Evolutionary conservation across 1,140 invertebrate genomes (phyloP).

Genomic region (Mya arenaria): DNA sequence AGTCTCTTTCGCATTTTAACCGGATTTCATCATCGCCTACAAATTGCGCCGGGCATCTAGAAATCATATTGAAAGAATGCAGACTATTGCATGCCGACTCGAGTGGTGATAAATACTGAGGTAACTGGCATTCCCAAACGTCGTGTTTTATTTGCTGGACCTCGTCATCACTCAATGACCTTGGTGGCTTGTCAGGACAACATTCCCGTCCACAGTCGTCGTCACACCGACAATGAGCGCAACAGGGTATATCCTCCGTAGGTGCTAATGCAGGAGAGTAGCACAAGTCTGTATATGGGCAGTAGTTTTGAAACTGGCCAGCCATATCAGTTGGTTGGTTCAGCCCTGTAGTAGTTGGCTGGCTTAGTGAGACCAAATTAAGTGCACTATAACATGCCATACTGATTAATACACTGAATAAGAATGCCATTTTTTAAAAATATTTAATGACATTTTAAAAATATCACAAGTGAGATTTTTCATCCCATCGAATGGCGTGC

Average conservation of each 20-base stretch:
- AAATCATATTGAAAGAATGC: conserved; percentile 3
- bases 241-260: not conserved
- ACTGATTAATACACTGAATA: no score
- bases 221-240: not conserved
- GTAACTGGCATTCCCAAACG: not conserved
- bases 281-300: not conserved
- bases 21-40: not conserved
- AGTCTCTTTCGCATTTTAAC: not conserved
- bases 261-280: not conserved
- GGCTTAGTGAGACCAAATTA: no score
- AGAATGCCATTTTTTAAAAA: no score
- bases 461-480: no score
- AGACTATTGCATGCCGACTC: not conserved
- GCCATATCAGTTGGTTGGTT: no score
- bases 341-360: no score
- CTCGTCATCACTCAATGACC: not conserved
- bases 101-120: not conserved
- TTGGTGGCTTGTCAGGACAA: not conserved
- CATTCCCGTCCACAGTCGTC: not conserved
- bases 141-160: not conserved
- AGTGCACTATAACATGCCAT: no score
- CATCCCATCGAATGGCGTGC: no score
- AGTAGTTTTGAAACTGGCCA: no score
- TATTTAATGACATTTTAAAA: no score
- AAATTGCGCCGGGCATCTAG: not conserved